Evolutionary conservation across 1,140 invertebrate species (phyloP).

Genomic region (Apis florea): DNA sequence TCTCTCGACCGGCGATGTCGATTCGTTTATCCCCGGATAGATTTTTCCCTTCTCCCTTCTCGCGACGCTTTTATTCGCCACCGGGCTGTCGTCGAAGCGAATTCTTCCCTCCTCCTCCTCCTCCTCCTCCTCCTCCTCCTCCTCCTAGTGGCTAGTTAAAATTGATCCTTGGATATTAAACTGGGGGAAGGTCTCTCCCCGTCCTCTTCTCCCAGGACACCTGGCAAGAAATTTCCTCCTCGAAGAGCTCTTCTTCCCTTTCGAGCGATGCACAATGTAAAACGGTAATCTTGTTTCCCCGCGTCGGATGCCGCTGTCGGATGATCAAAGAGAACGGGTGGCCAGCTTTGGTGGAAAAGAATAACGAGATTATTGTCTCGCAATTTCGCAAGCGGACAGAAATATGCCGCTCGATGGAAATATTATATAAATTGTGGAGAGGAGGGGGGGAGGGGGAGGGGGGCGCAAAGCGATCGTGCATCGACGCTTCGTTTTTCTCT

Average conservation of each 20-base stretch:
- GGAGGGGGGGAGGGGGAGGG: too few relatives aligned
- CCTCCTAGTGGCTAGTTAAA: conserved; percentile 21
- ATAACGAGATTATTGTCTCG: conserved; percentile 39
- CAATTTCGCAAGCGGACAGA: conserved; percentile 19
- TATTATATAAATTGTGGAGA: too few relatives aligned
- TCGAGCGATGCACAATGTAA: conserved; percentile 13
- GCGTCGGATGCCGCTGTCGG: conserved; percentile 6
- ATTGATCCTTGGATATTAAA: conserved; percentile 19
- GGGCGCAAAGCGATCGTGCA: not conserved
- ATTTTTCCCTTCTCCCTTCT: conserved; percentile 5
- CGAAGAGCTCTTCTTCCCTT: not conserved
- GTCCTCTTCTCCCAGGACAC: conserved; percentile 3
- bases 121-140: too few relatives aligned
- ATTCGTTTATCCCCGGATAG: conserved; percentile 30
- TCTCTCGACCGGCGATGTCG: not conserved
- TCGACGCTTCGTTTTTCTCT: too few relatives aligned
- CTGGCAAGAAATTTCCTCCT: conserved; percentile 30
- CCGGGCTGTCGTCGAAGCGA: too few relatives aligned
- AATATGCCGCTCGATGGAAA: too few relatives aligned
- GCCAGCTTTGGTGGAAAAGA: conserved; percentile 3
- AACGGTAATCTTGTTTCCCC: conserved; percentile 38
- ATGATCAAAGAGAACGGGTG: conserved; percentile 34
- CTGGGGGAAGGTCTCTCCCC: not conserved
- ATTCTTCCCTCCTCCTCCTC: not conserved
- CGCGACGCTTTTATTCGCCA: conserved; percentile 8